phyloP scores from a whole-genome alignment of 2,113 vertebrate genomes.

The Carassius gibelio region DNA sequence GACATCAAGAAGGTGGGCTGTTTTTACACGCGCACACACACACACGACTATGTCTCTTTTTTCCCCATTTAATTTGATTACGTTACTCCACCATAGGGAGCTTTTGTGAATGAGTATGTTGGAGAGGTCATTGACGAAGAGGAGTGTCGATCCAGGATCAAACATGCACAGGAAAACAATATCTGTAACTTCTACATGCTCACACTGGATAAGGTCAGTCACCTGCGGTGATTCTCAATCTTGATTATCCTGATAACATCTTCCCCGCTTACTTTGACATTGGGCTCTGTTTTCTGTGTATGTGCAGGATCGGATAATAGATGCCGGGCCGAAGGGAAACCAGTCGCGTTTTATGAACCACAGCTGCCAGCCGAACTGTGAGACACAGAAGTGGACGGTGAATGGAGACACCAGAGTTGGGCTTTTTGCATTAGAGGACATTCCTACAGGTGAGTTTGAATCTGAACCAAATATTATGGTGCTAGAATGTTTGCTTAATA shows the following conservation, averaged over 20 bases:
- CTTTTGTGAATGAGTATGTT: conserved; percentile 88
- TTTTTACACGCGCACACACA: too few species aligned
- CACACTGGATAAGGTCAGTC: conserved; percentile 91
- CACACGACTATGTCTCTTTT: background rate
- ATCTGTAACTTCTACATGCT: conserved; percentile 99
- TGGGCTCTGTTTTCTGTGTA: background rate
- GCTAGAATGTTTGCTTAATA: background rate
- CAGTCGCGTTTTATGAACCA: conserved; percentile 94
- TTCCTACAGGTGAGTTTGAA: conserved; percentile 85
- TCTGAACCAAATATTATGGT: background rate
- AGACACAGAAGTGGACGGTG: conserved; percentile 99
- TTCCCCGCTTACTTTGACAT: background rate
- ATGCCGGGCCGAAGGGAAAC: conserved; percentile 97
- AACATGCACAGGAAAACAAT: conserved; percentile 92
- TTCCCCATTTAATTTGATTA: background rate
- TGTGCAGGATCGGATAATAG: conserved; percentile 94
- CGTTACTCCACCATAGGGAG: conserved; percentile 76
- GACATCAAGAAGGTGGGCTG: conserved; percentile 92
- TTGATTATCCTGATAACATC: background rate
- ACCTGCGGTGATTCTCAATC: background rate
- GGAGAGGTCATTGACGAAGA: conserved; percentile 86
- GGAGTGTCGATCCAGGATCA: conserved; percentile 92
- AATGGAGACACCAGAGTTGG: conserved; percentile 96
- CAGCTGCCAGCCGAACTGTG: conserved; percentile 96
- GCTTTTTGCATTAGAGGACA: conserved; percentile 93